Evolutionary conservation across 2,113 vertebrate species (phyloP).

Genomic region (Notarius quadriscutis): DNA sequence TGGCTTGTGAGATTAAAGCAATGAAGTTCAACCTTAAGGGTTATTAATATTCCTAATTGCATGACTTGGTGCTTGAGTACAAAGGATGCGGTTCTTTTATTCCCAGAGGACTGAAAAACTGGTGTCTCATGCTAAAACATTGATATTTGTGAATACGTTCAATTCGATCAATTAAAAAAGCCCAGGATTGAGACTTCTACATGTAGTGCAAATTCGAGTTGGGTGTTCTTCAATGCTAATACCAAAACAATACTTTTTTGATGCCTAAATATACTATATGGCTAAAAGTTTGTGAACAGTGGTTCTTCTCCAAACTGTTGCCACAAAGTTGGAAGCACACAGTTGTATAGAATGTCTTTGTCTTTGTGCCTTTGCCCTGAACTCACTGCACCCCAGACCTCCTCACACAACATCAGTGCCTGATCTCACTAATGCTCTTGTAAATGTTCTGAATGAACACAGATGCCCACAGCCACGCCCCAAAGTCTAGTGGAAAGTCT

Average conservation of each 20-base stretch:
- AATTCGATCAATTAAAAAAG: not conserved
- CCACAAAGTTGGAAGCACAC: not conserved
- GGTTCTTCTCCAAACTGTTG: not conserved
- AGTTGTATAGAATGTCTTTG: not conserved
- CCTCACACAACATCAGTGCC: not conserved
- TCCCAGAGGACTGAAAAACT: not conserved
- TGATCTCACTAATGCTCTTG: not conserved
- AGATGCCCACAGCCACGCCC: not conserved
- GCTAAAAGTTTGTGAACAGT: too few species aligned
- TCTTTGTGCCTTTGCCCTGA: too few species aligned
- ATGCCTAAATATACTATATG: too few species aligned
- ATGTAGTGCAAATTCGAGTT: not conserved
- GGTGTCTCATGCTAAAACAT: not conserved
- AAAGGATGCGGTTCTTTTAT: not conserved
- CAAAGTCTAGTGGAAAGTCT: not conserved
- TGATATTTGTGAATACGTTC: not conserved
- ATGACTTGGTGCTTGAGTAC: not conserved
- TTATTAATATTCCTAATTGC: not conserved
- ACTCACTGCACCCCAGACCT: not conserved
- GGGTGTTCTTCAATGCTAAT: not conserved
- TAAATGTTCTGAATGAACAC: not conserved
- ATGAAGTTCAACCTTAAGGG: not conserved
- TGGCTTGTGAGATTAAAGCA: constrained; percentile 7
- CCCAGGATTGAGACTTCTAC: not conserved
- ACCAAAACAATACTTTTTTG: not conserved